Evolutionary conservation across 2,113 vertebrate genomes (phyloP).

Genomic region (Cyanistes caeruleus): DNA sequence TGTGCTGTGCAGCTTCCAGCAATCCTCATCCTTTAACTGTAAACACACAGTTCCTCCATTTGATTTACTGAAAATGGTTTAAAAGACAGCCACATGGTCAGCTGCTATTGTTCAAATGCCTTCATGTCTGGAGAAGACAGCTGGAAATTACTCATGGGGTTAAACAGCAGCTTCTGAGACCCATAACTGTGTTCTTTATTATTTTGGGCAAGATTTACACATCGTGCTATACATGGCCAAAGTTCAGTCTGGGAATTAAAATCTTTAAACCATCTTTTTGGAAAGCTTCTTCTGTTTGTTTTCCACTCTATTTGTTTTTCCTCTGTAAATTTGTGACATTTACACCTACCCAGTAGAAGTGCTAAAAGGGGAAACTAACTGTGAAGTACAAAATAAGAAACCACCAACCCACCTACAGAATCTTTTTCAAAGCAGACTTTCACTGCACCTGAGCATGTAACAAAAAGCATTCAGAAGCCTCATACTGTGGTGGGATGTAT

Average conservation of each 20-base stretch:
- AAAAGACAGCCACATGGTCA: not conserved
- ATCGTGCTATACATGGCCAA: not conserved
- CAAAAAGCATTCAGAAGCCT: not conserved
- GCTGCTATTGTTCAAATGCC: constrained; percentile 64
- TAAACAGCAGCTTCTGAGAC: not conserved
- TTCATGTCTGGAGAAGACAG: constrained; percentile 53
- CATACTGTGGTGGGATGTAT: not conserved
- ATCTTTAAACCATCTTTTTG: not conserved
- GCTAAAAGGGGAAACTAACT: not conserved
- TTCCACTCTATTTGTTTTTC: not conserved
- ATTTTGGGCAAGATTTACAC: not conserved
- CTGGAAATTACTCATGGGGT: constrained; percentile 50
- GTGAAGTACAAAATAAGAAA: not conserved
- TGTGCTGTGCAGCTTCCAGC: not conserved
- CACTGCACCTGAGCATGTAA: not conserved
- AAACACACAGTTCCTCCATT: not conserved
- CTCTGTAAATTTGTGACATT: not conserved
- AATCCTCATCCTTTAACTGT: not conserved
- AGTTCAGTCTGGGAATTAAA: not conserved
- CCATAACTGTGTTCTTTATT: not conserved
- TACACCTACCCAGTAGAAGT: not conserved
- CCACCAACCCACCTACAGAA: not conserved
- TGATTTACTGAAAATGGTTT: constrained; percentile 54
- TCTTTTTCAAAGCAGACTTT: not conserved
- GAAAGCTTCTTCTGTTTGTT: not conserved